A percentile compares a stretch with the other conserved stretches of the same genome.
Conservation (phyloP, 2,797 vertebrate species). For the Lerista edwardsae region DNA sequence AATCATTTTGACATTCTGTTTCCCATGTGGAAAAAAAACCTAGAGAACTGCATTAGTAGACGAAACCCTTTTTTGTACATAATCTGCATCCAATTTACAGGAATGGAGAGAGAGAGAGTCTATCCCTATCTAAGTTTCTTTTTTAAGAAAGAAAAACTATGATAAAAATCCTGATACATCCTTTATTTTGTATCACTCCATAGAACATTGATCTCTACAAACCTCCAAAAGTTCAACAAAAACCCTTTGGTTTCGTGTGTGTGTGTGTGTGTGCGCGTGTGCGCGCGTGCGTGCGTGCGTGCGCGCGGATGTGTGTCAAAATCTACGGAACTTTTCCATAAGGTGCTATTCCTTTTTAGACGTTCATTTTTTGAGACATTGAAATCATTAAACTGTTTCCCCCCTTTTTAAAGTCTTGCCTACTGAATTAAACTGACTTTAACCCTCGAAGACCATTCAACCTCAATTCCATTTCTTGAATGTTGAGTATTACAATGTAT, state of each 20-base stretch:
- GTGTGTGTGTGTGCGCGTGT: too few relatives aligned
- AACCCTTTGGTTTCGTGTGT: slow-evolving; percentile 54
- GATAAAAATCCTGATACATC: neutral
- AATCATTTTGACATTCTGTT: neutral
- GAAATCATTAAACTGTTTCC: slow-evolving; percentile 20
- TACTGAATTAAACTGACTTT: slow-evolving; percentile 57
- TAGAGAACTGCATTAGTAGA: slow-evolving; percentile 19
- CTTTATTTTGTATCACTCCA: slow-evolving; percentile 44
- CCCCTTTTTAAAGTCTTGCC: slow-evolving; percentile 58
- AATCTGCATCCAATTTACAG: slow-evolving; percentile 32
- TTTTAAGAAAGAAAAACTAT: neutral
- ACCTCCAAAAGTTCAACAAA: slow-evolving; percentile 39
- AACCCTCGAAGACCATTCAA: slow-evolving; percentile 64
- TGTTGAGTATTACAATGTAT: slow-evolving; percentile 76
- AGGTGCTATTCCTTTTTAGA: slow-evolving; percentile 52
- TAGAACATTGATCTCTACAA: slow-evolving; percentile 56
- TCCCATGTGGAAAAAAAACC: neutral
- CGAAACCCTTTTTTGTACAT: neutral
- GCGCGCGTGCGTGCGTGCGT: neutral
- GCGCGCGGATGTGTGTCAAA: slow-evolving; percentile 32
- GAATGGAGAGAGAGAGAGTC: neutral
- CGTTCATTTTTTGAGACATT: slow-evolving; percentile 46
- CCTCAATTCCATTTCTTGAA: slow-evolving; percentile 79
- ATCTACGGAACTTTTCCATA: slow-evolving; percentile 49
- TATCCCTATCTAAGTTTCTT: neutral